A percentile compares a stretch with the other conserved stretches of the same genome.
These are phyloP conservation scores for Parapristionchus giblindavisi DNA, from an alignment of 2,888 invertebrate species.

Conservation along the genomic window DNA sequence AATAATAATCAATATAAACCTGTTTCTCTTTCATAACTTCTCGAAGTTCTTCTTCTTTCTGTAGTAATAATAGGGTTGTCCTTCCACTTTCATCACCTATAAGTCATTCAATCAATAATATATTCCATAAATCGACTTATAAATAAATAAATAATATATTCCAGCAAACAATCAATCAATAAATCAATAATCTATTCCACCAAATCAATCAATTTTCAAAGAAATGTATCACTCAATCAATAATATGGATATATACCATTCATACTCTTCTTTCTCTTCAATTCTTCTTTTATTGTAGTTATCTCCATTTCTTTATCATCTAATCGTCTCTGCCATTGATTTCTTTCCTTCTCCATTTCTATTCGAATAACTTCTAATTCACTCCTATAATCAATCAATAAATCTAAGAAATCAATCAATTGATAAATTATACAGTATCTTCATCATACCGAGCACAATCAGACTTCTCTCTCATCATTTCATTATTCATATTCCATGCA, in stretches of 20 bases:
- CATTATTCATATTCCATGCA: slow-evolving; percentile 46
- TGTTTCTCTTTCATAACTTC: slow-evolving; percentile 84
- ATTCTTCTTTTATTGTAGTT: slow-evolving; percentile 59
- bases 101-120: not conserved
- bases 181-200: not conserved
- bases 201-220: not conserved
- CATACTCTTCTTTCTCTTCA: slow-evolving; percentile 67
- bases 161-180: too few species aligned
- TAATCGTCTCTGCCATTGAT: slow-evolving; percentile 44
- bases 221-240: not conserved
- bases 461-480: slow-evolving; percentile 51
- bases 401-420: not conserved
- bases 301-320: slow-evolving; percentile 50
- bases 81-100: not conserved
- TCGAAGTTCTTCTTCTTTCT: slow-evolving; percentile 87
- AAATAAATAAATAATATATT: not conserved
- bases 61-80: slow-evolving; percentile 75
- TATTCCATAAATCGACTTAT: not conserved
- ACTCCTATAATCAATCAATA: slow-evolving; percentile 39
- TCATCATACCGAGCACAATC: slow-evolving; percentile 48
- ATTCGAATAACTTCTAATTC: slow-evolving; percentile 53
- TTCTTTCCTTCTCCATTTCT: slow-evolving; percentile 51
- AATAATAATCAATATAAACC: too few species aligned
- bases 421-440: not conserved
- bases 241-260: not conserved